Base-by-base conservation (phyloP, 2,797 vertebrate genomes). In the Poecilia picta region DNA sequence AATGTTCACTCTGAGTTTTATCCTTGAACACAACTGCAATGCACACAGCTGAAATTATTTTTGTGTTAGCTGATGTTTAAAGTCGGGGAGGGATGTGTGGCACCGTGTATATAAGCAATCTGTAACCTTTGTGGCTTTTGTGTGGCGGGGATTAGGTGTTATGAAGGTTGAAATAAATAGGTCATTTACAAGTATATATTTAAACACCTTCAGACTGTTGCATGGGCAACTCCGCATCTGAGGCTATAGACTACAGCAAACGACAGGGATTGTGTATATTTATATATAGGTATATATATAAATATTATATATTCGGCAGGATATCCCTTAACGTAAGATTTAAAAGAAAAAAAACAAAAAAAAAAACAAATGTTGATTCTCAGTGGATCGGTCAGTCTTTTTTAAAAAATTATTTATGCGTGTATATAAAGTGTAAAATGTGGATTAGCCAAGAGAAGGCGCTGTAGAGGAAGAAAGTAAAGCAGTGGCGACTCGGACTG, bases 231-330 rank as follows among this genome's bases (percentile, higher is more conserved):
- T 84, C 82, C 81, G 81, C 80, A 57, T 75, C 75, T 72, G 76
- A 62, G 76, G 88, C 85, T 25, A 76, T 85, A 80, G 82, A 68
- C 83, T 64, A 81, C 75, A 51, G 45, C 55, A 89, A 87, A 93
- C 84, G 76, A 91, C 93, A 93, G 92, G 93, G 93, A 95, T 88
- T 95, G 94, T 95, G 93, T 91, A 94, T 88, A 93, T 87, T 92
- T 62, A 45, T 33, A 53, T 51, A 73, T 95, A 93, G 93, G 92
- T 91, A 94, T 73, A 45, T 31, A 72, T 72, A 72, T 73, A 53
- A 53, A 73, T 89, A 90, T 75, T 87, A 86, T 93, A 89, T 93
- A 90, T 91, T 89, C 83, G 81, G 92, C 94, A 91, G 93, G 94
- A 92, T 87, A 73, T 94, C 92, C 94, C 94, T 94, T 25, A 83